Evolutionary conservation across 2,113 vertebrate species (phyloP).

Genomic region (Zosterops japonicus): DNA sequence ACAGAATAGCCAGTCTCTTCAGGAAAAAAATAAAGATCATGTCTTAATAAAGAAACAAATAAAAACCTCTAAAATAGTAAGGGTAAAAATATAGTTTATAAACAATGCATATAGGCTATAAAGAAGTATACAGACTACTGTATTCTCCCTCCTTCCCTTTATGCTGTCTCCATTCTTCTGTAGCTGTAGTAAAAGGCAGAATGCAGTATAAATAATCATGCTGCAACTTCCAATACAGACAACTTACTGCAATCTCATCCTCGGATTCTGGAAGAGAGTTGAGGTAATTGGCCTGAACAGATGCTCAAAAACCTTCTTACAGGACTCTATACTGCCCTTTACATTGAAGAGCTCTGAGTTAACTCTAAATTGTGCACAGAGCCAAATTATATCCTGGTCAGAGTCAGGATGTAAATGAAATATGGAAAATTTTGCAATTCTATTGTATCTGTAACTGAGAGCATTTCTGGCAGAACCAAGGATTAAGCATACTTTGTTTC

Average conservation of each 20-base stretch:
- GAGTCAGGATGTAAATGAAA: neutral
- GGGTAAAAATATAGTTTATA: neutral
- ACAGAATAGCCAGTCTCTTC: neutral
- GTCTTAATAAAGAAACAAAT: neutral
- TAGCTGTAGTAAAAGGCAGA: neutral
- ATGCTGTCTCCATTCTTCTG: neutral
- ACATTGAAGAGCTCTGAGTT: neutral
- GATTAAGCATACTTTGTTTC: neutral
- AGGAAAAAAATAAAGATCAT: neutral
- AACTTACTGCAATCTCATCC: neutral
- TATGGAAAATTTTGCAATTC: neutral
- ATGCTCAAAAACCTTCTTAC: neutral
- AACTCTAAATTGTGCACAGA: neutral
- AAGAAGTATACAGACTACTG: neutral
- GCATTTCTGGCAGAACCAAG: neutral
- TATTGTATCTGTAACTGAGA: neutral
- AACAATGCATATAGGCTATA: neutral
- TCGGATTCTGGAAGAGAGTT: neutral
- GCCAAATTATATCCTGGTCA: neutral
- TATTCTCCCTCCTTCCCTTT: neutral
- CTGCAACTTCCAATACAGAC: neutral
- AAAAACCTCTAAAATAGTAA: neutral
- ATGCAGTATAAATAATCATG: neutral
- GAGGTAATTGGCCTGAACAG: neutral
- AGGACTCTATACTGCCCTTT: neutral